These are phyloP conservation scores for Blastobasis lacticolella DNA, from an alignment of 2,888 invertebrate species.

Conservation along the genomic window DNA sequence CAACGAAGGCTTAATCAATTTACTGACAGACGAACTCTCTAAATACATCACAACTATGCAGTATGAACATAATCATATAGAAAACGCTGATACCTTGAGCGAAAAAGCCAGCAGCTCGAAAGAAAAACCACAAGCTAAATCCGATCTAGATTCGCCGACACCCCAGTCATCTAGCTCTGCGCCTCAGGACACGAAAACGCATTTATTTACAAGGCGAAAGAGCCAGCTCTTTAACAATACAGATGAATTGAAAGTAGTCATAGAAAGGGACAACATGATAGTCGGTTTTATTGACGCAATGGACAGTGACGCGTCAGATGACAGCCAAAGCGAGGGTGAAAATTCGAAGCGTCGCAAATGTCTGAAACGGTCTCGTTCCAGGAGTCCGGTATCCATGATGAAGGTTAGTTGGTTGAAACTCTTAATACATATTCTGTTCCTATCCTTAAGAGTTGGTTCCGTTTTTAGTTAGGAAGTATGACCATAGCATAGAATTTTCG, in stretches of 20 bases:
- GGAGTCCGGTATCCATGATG: slow-evolving; percentile 39
- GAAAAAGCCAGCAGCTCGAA: slow-evolving; percentile 18
- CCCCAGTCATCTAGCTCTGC: neutral
- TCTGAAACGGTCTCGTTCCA: slow-evolving; percentile 43
- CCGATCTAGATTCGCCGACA: slow-evolving; percentile 2
- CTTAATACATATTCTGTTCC: too few species aligned
- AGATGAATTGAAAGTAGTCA: slow-evolving; percentile 57
- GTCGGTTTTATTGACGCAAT: slow-evolving; percentile 59
- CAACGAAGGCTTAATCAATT: slow-evolving; percentile 55
- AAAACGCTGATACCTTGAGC: slow-evolving; percentile 20
- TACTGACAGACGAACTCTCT: slow-evolving; percentile 56
- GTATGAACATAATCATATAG: slow-evolving; percentile 46
- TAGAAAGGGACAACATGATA: slow-evolving; percentile 67
- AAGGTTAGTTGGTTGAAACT: slow-evolving; percentile 29
- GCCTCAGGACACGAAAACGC: slow-evolving; percentile 17
- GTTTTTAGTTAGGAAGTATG: too few species aligned
- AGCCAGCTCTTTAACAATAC: slow-evolving; percentile 35
- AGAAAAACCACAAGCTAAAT: slow-evolving; percentile 15
- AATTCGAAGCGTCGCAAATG: slow-evolving; percentile 29
- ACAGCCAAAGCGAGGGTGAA: slow-evolving; percentile 51
- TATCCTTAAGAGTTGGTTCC: too few species aligned
- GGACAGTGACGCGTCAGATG: slow-evolving; percentile 54
- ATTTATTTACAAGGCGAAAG: slow-evolving; percentile 42
- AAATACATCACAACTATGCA: slow-evolving; percentile 54
- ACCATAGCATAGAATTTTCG: too few species aligned